phyloP scores from a whole-genome alignment of 2,113 vertebrate genomes.

The Mormyrus lacerda region DNA sequence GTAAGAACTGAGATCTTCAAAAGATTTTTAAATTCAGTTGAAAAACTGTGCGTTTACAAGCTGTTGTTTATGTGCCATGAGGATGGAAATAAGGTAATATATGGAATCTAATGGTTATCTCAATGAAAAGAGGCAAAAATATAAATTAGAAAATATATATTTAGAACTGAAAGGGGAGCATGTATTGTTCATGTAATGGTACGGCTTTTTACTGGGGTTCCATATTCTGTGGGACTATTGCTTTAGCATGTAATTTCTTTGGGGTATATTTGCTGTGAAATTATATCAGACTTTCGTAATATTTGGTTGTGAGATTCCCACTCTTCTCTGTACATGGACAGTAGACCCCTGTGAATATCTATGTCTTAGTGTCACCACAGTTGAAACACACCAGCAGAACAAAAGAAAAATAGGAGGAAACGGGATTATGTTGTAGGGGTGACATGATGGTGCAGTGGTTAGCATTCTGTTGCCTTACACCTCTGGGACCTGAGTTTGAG shows the following conservation, averaged over 20 bases:
- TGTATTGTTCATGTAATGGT: neutral
- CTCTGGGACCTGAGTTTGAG: no score
- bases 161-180: neutral
- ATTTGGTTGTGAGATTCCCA: neutral
- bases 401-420: neutral
- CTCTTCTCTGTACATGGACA: neutral
- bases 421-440: neutral
- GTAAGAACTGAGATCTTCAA: conserved; percentile 2
- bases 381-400: neutral
- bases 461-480: no score
- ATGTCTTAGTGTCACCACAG: neutral
- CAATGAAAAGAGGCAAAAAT: neutral
- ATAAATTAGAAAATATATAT: neutral
- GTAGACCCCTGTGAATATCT: neutral
- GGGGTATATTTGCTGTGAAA: neutral
- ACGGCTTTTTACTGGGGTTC: neutral
- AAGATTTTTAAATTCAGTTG: neutral
- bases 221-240: neutral
- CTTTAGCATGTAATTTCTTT: neutral
- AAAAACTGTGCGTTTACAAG: neutral
- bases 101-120: neutral
- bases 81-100: neutral
- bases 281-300: neutral
- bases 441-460: no score
- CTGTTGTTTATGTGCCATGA: neutral